Evolutionary conservation across 2,888 invertebrate genomes (phyloP).

Genomic region (Tortricodes alternella): DNA sequence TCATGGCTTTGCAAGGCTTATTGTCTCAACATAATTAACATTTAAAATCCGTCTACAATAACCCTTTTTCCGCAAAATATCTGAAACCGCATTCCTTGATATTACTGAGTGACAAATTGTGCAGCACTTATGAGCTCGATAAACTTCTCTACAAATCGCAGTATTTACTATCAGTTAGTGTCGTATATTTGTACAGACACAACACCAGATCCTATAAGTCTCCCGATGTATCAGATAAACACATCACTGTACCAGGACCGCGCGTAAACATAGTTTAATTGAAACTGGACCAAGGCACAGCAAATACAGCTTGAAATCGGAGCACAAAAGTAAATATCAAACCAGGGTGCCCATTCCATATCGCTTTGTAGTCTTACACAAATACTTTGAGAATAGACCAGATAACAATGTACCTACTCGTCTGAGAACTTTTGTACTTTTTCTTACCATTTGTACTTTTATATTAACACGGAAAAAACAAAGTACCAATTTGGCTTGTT

Average conservation of each 20-base stretch:
- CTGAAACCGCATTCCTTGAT: too few relatives aligned
- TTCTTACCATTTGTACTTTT: too few relatives aligned
- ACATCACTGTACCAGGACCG: conserved; percentile 29
- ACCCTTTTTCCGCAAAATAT: too few relatives aligned
- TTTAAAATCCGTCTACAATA: too few relatives aligned
- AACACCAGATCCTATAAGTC: not conserved
- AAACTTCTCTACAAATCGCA: not conserved
- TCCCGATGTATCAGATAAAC: conserved; percentile 20
- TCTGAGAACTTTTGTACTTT: not conserved
- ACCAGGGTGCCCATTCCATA: conserved; percentile 21
- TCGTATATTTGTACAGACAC: conserved; percentile 1
- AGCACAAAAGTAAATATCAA: conserved; percentile 44
- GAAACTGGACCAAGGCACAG: conserved; percentile 37
- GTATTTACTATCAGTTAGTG: not conserved
- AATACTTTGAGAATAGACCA: not conserved
- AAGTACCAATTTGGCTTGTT: too few relatives aligned
- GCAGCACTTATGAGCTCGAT: not conserved
- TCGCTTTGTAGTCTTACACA: not conserved
- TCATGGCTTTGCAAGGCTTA: too few relatives aligned
- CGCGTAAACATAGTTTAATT: conserved; percentile 42
- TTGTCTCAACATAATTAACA: too few relatives aligned
- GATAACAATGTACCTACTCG: too few relatives aligned
- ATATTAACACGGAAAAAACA: too few relatives aligned
- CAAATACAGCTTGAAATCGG: conserved; percentile 38
- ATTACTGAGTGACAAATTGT: not conserved